Conservation (phyloP, 2,797 vertebrate species). For the Lagocephalus sceleratus region DNA sequence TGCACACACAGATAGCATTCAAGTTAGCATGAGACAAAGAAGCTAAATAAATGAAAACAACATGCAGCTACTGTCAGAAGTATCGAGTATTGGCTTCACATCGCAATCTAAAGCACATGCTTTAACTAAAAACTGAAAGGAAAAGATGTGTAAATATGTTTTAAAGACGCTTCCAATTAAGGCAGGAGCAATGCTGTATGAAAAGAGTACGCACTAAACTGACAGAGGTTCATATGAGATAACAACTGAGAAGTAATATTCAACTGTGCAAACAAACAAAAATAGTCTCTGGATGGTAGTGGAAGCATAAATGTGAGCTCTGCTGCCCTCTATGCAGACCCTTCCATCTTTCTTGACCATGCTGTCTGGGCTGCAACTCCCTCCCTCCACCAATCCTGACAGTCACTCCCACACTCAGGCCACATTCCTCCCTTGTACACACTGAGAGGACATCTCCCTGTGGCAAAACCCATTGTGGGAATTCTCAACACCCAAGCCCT, state of each 20-base stretch:
- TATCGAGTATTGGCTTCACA: conserved; percentile 4
- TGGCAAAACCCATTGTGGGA: conserved; percentile 74
- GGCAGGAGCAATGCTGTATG: not conserved
- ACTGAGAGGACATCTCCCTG: conserved; percentile 75
- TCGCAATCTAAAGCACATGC: not conserved
- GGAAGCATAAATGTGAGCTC: conserved; percentile 24
- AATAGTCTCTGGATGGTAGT: conserved; percentile 7
- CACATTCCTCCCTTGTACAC: conserved; percentile 71
- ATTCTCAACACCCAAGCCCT: conserved; percentile 62
- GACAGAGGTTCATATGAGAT: not conserved
- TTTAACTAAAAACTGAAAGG: too few relatives aligned
- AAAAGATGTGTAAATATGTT: too few relatives aligned
- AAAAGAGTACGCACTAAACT: conserved; percentile 3
- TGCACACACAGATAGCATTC: conserved; percentile 24
- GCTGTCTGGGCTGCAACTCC: conserved; percentile 66
- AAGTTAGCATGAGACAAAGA: conserved; percentile 39
- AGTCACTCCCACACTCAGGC: conserved; percentile 70
- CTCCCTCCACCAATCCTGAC: conserved; percentile 51
- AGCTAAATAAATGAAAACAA: conserved; percentile 22
- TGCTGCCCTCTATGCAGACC: conserved; percentile 52
- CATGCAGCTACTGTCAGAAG: conserved; percentile 16
- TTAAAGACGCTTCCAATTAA: conserved; percentile 1
- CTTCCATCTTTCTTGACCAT: conserved; percentile 51
- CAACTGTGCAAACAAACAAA: conserved; percentile 4
- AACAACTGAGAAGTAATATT: not conserved